Evolutionary conservation across 2,888 invertebrate genomes (phyloP).

Genomic region (Timema cristinae): DNA sequence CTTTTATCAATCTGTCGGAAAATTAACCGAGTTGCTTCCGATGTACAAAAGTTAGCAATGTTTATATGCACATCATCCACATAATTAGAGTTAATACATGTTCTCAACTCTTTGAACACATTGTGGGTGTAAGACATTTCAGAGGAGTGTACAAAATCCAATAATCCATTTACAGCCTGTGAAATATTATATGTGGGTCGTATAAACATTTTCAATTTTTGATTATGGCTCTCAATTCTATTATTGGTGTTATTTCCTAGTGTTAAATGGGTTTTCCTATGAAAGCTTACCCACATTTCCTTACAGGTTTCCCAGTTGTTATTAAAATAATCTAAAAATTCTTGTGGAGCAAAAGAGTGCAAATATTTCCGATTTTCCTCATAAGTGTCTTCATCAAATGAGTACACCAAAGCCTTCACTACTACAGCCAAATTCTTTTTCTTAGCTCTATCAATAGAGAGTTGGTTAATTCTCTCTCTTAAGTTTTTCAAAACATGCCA

Average conservation of each 20-base stretch:
- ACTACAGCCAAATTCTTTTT: background rate
- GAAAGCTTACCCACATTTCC: slow-evolving; percentile 16
- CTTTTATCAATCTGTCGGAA: slow-evolving; percentile 8
- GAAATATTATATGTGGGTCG: slow-evolving; percentile 8
- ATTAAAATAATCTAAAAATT: slow-evolving; percentile 13
- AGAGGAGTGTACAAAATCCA: slow-evolving; percentile 5
- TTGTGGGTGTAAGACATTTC: background rate
- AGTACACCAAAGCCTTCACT: slow-evolving; percentile 7
- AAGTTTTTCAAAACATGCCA: too few relatives aligned
- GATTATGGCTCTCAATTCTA: slow-evolving; percentile 20
- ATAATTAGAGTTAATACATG: slow-evolving; percentile 10
- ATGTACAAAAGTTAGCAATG: slow-evolving; percentile 8
- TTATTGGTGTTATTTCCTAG: slow-evolving; percentile 24
- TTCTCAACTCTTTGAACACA: slow-evolving; percentile 16
- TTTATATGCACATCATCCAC: slow-evolving; percentile 13
- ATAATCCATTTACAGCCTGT: slow-evolving; percentile 17
- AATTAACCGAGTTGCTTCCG: slow-evolving; percentile 2
- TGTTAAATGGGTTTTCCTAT: slow-evolving; percentile 3
- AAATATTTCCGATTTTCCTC: slow-evolving; percentile 3
- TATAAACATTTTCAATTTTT: slow-evolving; percentile 16
- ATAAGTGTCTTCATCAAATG: slow-evolving; percentile 7
- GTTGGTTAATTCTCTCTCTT: too few relatives aligned
- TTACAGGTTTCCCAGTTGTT: slow-evolving; percentile 17
- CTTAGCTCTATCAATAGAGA: background rate
- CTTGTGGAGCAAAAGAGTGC: background rate